A percentile compares a stretch with the other conserved stretches of the same genome.
These are phyloP conservation scores for Prostheceraeus crozeri DNA, from an alignment of 2,888 invertebrate species.

Conservation along the genomic window DNA sequence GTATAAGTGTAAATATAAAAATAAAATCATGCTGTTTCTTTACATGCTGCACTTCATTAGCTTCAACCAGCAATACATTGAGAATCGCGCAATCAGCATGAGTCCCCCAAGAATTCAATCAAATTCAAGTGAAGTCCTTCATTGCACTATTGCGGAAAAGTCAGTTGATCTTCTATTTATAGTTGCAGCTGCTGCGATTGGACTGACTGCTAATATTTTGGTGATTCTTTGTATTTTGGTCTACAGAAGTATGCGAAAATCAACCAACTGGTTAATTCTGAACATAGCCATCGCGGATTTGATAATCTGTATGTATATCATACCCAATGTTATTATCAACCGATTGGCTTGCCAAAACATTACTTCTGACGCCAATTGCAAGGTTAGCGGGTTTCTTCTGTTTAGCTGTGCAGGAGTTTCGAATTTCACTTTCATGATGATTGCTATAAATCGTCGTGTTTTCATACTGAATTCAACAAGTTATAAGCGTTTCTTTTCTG, in stretches of 20 bases:
- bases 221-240: constrained; percentile 30
- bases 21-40: too few species aligned
- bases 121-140: too few species aligned
- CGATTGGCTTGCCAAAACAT: constrained; percentile 21
- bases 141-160: too few species aligned
- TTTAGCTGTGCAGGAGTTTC: constrained; percentile 35
- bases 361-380: constrained; percentile 20
- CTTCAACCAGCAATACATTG: too few species aligned
- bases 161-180: constrained; percentile 27
- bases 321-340: constrained; percentile 32
- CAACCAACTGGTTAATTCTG: constrained; percentile 33
- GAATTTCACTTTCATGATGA: constrained; percentile 37
- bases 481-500: constrained; percentile 28
- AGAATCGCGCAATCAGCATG: too few species aligned
- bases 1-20: too few species aligned
- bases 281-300: constrained; percentile 35
- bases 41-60: too few species aligned
- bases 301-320: constrained; percentile 29
- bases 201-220: constrained; percentile 33
- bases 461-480: constrained; percentile 28
- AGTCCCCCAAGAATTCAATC: too few species aligned
- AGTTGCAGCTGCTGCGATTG: neutral
- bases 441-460: constrained; percentile 34
- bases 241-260: constrained; percentile 12
- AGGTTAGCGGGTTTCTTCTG: constrained; percentile 32